phyloP scores from a whole-genome alignment of 2,113 vertebrate genomes.

The Anolis sagrei region DNA sequence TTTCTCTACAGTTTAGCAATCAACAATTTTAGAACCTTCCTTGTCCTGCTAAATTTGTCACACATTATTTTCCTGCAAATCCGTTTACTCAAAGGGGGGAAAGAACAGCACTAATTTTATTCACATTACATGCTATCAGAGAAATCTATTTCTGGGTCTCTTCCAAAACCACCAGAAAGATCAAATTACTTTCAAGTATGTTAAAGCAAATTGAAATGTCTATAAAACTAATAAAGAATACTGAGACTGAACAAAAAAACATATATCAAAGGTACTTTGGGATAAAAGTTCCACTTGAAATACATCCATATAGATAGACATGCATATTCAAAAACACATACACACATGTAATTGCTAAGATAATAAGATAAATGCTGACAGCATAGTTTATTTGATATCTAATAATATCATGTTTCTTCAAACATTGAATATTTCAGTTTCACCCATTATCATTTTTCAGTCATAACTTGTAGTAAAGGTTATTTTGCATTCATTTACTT shows the following conservation, averaged over 20 bases:
- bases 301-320: no score
- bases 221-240: slow-evolving; percentile 38
- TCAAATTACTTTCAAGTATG: slow-evolving; percentile 62
- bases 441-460: no score
- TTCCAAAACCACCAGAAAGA: slow-evolving; percentile 89
- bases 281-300: neutral
- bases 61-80: slow-evolving; percentile 68
- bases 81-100: slow-evolving; percentile 54
- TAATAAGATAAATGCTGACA: no score
- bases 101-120: slow-evolving; percentile 86
- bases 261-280: slow-evolving; percentile 35
- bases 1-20: no score
- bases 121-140: slow-evolving; percentile 86
- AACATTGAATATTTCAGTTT: no score
- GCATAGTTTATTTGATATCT: no score
- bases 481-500: no score
- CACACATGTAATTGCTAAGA: no score
- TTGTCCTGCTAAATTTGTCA: slow-evolving; percentile 58
- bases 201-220: slow-evolving; percentile 38
- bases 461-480: no score
- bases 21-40: slow-evolving; percentile 37
- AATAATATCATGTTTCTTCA: no score
- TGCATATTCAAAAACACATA: no score
- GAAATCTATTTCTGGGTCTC: slow-evolving; percentile 79
- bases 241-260: slow-evolving; percentile 27